phyloP scores from a whole-genome alignment of 1,140 invertebrate species.

The Ridgeia piscesae region DNA sequence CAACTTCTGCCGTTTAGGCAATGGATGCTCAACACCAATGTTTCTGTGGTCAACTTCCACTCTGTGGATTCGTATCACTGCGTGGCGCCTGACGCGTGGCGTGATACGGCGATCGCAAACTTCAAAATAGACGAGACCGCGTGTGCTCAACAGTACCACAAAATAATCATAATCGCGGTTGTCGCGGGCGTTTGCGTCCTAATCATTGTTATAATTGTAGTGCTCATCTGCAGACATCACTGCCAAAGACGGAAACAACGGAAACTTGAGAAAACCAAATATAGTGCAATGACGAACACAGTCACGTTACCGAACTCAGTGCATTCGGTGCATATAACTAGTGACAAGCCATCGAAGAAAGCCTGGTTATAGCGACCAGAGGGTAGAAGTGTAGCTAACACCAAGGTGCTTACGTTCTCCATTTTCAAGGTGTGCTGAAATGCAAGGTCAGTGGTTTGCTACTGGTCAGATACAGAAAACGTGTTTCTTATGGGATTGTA shows the following conservation, averaged over 20 bases:
- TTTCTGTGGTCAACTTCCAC: conserved; percentile 30
- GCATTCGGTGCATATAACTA: not conserved
- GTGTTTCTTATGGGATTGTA: not conserved
- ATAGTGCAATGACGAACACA: not conserved
- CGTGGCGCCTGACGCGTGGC: conserved; percentile 20
- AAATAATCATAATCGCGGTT: conserved; percentile 19
- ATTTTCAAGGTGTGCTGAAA: not conserved
- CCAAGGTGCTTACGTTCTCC: not conserved
- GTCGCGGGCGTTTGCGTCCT: not conserved
- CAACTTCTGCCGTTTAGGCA: conserved; percentile 36
- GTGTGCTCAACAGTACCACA: conserved; percentile 4
- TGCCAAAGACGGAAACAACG: not conserved
- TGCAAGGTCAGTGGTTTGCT: not conserved
- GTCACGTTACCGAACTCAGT: not conserved
- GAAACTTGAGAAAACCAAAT: conserved; percentile 7
- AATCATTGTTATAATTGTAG: not conserved
- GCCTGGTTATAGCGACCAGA: not conserved
- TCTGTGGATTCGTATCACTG: conserved; percentile 26
- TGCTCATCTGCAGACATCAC: not conserved
- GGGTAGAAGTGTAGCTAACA: not conserved
- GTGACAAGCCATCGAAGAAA: not conserved
- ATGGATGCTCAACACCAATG: conserved; percentile 24
- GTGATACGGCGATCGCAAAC: conserved; percentile 14
- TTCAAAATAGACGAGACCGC: conserved; percentile 21
- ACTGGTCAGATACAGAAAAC: not conserved